Evolutionary conservation across 2,888 invertebrate genomes (phyloP).

Genomic region (Stenotaenia linearis): DNA sequence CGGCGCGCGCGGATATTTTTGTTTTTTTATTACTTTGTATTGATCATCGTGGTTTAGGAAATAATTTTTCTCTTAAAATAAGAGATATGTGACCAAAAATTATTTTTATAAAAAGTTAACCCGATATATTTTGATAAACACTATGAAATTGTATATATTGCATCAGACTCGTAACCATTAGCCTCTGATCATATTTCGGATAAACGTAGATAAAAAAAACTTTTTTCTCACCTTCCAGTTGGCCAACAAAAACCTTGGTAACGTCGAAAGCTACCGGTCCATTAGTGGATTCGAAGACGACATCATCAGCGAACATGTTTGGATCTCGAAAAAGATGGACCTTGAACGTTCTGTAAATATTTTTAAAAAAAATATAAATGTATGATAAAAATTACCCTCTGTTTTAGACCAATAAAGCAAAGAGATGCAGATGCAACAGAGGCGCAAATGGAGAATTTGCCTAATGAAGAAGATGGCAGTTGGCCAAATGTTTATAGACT

Average conservation of each 20-base stretch:
- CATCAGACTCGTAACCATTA: too few relatives aligned
- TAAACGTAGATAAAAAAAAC: neutral
- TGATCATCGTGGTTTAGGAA: too few relatives aligned
- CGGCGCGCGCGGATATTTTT: too few relatives aligned
- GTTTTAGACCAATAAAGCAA: neutral
- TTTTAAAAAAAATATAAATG: conserved; percentile 47
- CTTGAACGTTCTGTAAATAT: conserved; percentile 61
- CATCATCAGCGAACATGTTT: conserved; percentile 68
- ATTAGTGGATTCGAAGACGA: conserved; percentile 65
- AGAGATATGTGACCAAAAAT: too few relatives aligned
- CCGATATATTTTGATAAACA: too few relatives aligned
- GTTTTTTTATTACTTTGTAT: too few relatives aligned
- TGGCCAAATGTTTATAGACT: conserved; percentile 26
- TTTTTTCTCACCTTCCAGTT: conserved; percentile 62
- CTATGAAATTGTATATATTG: too few relatives aligned
- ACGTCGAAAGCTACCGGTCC: conserved; percentile 64
- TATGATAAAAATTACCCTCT: neutral
- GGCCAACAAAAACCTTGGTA: conserved; percentile 67
- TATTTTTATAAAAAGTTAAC: too few relatives aligned
- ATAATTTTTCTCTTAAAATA: too few relatives aligned
- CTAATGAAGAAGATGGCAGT: conserved; percentile 24
- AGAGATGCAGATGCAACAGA: neutral
- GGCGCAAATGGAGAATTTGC: conserved; percentile 19
- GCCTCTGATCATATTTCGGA: neutral
- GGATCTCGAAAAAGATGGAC: conserved; percentile 64